Percentiles rank a stretch among this genome's conserved stretches.
These are phyloP conservation scores for Tenualosa ilisha DNA, from an alignment of 2,797 vertebrate genomes.

Conservation along the genomic window DNA sequence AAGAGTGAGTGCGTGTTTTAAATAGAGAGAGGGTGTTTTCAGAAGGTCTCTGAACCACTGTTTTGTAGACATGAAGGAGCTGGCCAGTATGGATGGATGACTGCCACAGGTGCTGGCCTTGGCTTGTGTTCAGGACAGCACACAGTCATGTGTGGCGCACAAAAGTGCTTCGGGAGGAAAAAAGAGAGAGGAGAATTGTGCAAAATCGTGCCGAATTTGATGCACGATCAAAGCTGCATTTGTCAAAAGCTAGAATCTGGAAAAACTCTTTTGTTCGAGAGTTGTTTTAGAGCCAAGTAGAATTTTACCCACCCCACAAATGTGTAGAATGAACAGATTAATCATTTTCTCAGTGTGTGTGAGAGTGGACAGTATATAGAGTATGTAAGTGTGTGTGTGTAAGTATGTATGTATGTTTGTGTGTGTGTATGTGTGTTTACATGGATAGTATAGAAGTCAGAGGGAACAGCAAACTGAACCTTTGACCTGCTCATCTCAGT, in stretches of 20 bases:
- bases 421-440: neutral
- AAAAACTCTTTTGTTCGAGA: neutral
- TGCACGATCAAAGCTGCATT: neutral
- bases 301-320: neutral
- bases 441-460: neutral
- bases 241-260: too few species aligned
- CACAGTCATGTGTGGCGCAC: neutral
- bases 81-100: neutral
- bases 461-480: neutral
- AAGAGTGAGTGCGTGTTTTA: neutral
- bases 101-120: neutral
- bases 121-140: neutral
- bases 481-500: conserved; percentile 17
- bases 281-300: neutral
- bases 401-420: neutral
- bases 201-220: neutral
- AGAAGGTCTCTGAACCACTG: neutral
- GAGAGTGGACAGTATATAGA: neutral
- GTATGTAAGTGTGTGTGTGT: neutral
- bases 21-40: neutral
- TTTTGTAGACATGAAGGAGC: neutral
- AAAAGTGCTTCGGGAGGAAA: neutral
- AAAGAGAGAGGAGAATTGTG: neutral
- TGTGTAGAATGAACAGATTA: neutral
- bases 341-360: neutral